Conservation (phyloP, 2,113 vertebrate genomes). For the Cheirogaleus medius region DNA sequence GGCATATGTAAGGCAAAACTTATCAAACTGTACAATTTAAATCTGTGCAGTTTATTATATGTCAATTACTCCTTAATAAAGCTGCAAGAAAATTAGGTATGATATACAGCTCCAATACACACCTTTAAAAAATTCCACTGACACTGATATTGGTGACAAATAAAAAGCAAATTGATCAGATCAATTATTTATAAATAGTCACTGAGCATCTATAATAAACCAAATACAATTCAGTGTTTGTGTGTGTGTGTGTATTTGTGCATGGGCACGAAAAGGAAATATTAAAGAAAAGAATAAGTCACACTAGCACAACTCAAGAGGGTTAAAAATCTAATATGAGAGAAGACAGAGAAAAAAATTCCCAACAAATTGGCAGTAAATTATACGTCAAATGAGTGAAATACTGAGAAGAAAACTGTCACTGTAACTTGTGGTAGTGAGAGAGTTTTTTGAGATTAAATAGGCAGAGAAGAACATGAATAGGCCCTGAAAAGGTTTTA, state of each 20-base stretch:
- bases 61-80: constrained; percentile 11
- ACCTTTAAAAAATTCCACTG: constrained; percentile 17
- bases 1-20: not conserved
- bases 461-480: not conserved
- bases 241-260: not conserved
- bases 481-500: not conserved
- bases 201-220: not conserved
- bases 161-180: not conserved
- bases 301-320: not conserved
- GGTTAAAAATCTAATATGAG: constrained; percentile 21
- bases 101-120: not conserved
- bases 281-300: constrained; percentile 30
- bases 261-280: not conserved
- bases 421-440: not conserved
- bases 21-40: not conserved
- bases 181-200: not conserved
- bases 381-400: not conserved
- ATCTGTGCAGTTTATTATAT: not conserved
- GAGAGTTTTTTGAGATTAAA: constrained; percentile 6
- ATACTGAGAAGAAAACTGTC: not conserved
- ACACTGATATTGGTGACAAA: not conserved
- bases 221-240: constrained; percentile 1
- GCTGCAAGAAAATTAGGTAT: not conserved
- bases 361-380: not conserved
- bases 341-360: not conserved